Percentiles rank a stretch among this genome's conserved stretches.
These are phyloP conservation scores for Cepphus grylle DNA, from an alignment of 2,113 vertebrate species.

Conservation along the genomic window DNA sequence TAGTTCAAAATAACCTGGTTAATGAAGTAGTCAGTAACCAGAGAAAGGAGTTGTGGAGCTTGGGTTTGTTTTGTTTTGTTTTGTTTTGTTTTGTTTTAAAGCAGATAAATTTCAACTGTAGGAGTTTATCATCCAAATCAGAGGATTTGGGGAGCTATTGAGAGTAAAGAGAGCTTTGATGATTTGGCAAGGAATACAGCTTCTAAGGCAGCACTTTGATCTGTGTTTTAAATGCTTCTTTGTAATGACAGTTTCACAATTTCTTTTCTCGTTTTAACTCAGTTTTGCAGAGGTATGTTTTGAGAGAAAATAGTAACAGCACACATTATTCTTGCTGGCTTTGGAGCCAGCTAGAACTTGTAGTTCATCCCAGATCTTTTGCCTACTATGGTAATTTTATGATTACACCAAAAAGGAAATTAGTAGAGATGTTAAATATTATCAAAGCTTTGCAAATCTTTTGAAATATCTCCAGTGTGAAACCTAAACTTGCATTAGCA, in stretches of 20 bases:
- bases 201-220: conserved; percentile 35
- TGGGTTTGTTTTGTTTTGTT: background rate
- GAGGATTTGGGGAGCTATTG: conserved; percentile 33
- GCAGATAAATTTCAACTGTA: background rate
- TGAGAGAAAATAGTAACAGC: conserved; percentile 54
- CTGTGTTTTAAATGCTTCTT: conserved; percentile 60
- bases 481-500: background rate
- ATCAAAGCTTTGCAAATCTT: conserved; percentile 53
- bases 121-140: conserved; percentile 18
- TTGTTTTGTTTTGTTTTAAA: background rate
- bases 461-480: conserved; percentile 36
- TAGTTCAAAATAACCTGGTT: background rate
- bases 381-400: conserved; percentile 36
- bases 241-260: conserved; percentile 43
- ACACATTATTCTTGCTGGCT: background rate
- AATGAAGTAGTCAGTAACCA: background rate
- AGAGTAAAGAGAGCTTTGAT: conserved; percentile 40
- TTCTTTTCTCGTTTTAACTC: conserved; percentile 7
- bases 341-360: conserved; percentile 47
- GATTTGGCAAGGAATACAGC: conserved; percentile 28
- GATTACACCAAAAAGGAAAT: conserved; percentile 52
- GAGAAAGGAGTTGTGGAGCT: background rate
- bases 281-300: conserved; percentile 7
- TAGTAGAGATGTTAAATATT: conserved; percentile 56
- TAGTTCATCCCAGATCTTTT: conserved; percentile 60